These are phyloP conservation scores for Drosophila lowei DNA, from an alignment of 1,140 invertebrate species.

Conservation along the genomic window DNA sequence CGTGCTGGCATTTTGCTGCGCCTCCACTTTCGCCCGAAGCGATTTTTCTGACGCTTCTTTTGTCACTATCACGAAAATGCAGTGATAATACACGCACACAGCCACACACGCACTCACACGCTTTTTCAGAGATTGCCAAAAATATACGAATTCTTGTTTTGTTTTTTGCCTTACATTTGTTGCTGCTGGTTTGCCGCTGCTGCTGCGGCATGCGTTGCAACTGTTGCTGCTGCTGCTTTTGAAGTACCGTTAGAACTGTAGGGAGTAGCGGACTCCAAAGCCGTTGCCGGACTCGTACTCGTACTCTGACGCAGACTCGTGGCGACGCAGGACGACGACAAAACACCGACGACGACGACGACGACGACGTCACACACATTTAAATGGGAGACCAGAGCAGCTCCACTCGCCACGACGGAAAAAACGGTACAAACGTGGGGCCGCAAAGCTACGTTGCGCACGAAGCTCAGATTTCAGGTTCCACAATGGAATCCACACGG, in stretches of 20 bases:
- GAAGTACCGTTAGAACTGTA: too few species aligned
- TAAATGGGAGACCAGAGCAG: slow-evolving; percentile 3
- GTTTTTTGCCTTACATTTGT: slow-evolving; percentile 24
- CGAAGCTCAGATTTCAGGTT: slow-evolving; percentile 74
- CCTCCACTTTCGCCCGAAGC: slow-evolving; percentile 21
- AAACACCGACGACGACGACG: slow-evolving; percentile 13
- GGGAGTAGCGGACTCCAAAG: slow-evolving; percentile 1
- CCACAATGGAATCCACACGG: slow-evolving; percentile 62
- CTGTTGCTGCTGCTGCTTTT: slow-evolving; percentile 49
- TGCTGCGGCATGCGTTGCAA: slow-evolving; percentile 27
- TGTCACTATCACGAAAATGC: not conserved
- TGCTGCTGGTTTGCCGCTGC: slow-evolving; percentile 33
- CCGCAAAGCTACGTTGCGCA: slow-evolving; percentile 41
- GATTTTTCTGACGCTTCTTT: slow-evolving; percentile 16
- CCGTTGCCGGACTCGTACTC: slow-evolving; percentile 12
- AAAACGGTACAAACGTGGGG: slow-evolving; percentile 7
- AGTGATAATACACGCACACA: too few species aligned
- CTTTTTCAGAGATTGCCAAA: slow-evolving; percentile 1
- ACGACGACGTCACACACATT: slow-evolving; percentile 27
- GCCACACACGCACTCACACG: too few species aligned
- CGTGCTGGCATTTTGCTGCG: slow-evolving; percentile 50
- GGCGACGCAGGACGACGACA: slow-evolving; percentile 30
- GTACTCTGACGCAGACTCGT: slow-evolving; percentile 38
- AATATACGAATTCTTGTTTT: slow-evolving; percentile 7
- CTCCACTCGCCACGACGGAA: too few species aligned